phyloP scores from a whole-genome alignment of 2,797 vertebrate genomes.

The Eulemur mongoz region DNA sequence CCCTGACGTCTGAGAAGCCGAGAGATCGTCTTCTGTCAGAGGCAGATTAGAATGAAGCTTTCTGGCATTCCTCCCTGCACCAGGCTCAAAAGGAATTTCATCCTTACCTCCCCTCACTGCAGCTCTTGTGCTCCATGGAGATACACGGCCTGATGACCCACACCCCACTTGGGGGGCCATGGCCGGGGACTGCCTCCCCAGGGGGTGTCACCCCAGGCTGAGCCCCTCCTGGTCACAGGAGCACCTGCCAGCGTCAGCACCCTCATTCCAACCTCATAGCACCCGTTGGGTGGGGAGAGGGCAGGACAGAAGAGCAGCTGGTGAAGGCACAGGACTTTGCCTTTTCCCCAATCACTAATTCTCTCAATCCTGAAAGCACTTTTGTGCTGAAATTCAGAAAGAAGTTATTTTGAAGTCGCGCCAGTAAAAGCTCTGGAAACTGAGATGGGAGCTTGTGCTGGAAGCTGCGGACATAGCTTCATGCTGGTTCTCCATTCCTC shows the following conservation, averaged over 20 bases:
- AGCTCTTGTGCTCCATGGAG: background rate
- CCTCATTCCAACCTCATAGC: background rate
- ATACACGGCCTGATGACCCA: background rate
- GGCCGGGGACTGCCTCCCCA: background rate
- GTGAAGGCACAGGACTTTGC: background rate
- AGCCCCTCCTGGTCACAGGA: background rate
- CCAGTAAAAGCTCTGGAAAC: slow-evolving; percentile 75
- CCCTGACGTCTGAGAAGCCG: background rate
- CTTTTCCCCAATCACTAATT: background rate
- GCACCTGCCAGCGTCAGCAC: background rate
- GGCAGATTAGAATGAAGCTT: background rate
- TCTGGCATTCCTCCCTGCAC: background rate
- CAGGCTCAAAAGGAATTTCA: background rate
- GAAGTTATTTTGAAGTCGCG: slow-evolving; percentile 65
- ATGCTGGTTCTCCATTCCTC: slow-evolving; percentile 70
- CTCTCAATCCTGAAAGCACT: background rate
- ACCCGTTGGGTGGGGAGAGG: background rate
- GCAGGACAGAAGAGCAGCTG: background rate
- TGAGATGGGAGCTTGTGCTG: slow-evolving; percentile 73
- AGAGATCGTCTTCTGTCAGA: background rate
- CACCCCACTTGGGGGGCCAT: background rate
- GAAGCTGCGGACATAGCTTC: slow-evolving; percentile 68
- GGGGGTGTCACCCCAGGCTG: background rate
- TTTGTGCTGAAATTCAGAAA: slow-evolving; percentile 66
- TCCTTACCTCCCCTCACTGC: background rate